phyloP scores from a whole-genome alignment of 2,888 invertebrate genomes.

The Patella depressa region DNA sequence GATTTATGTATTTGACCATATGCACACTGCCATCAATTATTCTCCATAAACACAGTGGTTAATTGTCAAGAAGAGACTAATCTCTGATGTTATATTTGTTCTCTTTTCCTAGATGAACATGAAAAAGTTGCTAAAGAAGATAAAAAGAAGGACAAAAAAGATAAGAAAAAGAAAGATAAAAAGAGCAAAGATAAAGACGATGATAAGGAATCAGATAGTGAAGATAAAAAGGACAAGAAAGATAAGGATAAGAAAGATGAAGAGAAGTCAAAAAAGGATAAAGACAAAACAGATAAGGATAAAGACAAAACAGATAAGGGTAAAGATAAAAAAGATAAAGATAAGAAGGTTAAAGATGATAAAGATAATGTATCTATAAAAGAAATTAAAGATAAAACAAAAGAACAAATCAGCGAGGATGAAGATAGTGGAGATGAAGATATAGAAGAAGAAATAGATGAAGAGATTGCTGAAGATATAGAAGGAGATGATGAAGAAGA shows the following conservation, averaged over 20 bases:
- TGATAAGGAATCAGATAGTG: slow-evolving; percentile 16
- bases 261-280: slow-evolving; percentile 21
- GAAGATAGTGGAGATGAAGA: slow-evolving; percentile 29
- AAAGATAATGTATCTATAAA: slow-evolving; percentile 22
- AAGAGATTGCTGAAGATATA: slow-evolving; percentile 10
- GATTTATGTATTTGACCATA: no score
- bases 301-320: slow-evolving; percentile 22
- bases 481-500: slow-evolving; percentile 30
- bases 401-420: slow-evolving; percentile 35
- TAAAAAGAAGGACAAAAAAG: not conserved
- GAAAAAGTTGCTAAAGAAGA: slow-evolving; percentile 16
- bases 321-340: slow-evolving; percentile 30
- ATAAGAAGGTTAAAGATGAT: not conserved
- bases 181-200: slow-evolving; percentile 25
- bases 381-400: slow-evolving; percentile 34
- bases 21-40: no score
- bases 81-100: not conserved
- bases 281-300: slow-evolving; percentile 27
- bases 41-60: no score
- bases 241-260: not conserved
- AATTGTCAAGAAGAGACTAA: no score
- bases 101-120: not conserved
- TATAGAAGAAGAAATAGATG: slow-evolving; percentile 12
- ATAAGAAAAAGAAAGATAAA: slow-evolving; percentile 17
- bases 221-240: slow-evolving; percentile 16